Evolutionary conservation across 2,797 vertebrate species (phyloP).

Genomic region (Delichon dasypus): DNA sequence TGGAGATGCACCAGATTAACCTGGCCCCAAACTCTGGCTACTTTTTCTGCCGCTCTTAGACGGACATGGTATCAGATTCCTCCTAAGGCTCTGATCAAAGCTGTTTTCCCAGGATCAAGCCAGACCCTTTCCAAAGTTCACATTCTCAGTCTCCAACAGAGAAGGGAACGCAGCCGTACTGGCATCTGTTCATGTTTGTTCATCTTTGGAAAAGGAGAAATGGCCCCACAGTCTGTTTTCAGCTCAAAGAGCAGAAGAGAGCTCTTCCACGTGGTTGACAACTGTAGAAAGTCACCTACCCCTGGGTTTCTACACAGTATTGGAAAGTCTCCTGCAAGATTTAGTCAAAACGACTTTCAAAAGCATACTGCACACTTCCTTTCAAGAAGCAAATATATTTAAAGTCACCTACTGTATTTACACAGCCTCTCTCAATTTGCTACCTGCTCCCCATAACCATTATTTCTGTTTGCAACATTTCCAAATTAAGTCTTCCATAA

Average conservation of each 20-base stretch:
- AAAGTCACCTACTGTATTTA: not conserved
- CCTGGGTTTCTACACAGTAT: not conserved
- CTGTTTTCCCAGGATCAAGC: constrained; percentile 12
- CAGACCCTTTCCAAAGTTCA: constrained; percentile 34
- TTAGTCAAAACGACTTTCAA: not conserved
- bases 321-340: not conserved
- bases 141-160: not conserved
- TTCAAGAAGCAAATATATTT: not conserved
- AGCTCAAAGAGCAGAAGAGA: not conserved
- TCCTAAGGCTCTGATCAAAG: constrained; percentile 42
- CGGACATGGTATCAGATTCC: not conserved
- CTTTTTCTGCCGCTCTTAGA: not conserved
- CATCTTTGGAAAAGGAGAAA: constrained; percentile 7
- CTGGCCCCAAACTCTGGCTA: not conserved
- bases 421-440: not conserved
- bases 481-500: not conserved
- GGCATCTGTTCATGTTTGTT: constrained; percentile 1
- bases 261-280: not conserved
- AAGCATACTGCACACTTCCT: not conserved
- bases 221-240: not conserved
- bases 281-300: not conserved
- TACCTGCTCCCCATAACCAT: not conserved
- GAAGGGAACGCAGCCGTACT: not conserved
- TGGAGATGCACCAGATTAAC: constrained; percentile 14
- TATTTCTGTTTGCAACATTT: not conserved